These are phyloP conservation scores for Bagarius yarrelli DNA, from an alignment of 2,113 vertebrate genomes.

Conservation along the genomic window DNA sequence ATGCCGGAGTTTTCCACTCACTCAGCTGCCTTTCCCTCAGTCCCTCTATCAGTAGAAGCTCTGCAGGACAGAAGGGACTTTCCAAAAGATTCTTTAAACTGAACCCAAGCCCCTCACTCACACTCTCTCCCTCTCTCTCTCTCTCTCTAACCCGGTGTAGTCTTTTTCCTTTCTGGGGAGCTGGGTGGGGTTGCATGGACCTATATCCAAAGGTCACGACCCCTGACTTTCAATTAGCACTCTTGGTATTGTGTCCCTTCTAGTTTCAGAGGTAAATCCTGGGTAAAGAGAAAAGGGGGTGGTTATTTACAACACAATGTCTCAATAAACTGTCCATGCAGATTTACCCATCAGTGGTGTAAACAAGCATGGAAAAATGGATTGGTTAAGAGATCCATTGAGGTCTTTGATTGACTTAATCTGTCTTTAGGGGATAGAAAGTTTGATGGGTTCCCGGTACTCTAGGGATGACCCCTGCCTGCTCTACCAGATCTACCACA, in stretches of 20 bases:
- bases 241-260: slow-evolving; percentile 44
- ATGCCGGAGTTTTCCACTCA: slow-evolving; percentile 47
- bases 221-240: slow-evolving; percentile 61
- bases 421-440: slow-evolving; percentile 59
- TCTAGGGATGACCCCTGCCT: slow-evolving; percentile 37
- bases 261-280: slow-evolving; percentile 45
- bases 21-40: slow-evolving; percentile 40
- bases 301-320: slow-evolving; percentile 59
- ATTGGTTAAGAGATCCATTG: slow-evolving; percentile 58
- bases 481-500: slow-evolving; percentile 10
- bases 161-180: slow-evolving; percentile 32
- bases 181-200: slow-evolving; percentile 37
- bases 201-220: slow-evolving; percentile 48
- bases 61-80: slow-evolving; percentile 42
- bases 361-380: slow-evolving; percentile 58
- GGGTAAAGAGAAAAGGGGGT: slow-evolving; percentile 44
- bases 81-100: slow-evolving; percentile 39
- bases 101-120: slow-evolving; percentile 7
- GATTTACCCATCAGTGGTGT: slow-evolving; percentile 49
- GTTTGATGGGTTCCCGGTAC: slow-evolving; percentile 52
- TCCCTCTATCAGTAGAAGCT: slow-evolving; percentile 28
- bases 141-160: neutral
- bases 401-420: slow-evolving; percentile 62
- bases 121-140: neutral
- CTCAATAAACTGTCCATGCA: slow-evolving; percentile 51